Percentiles rank a stretch among this genome's conserved stretches.
Conservation (phyloP, 2,113 vertebrate genomes). For the Scopus umbretta region DNA sequence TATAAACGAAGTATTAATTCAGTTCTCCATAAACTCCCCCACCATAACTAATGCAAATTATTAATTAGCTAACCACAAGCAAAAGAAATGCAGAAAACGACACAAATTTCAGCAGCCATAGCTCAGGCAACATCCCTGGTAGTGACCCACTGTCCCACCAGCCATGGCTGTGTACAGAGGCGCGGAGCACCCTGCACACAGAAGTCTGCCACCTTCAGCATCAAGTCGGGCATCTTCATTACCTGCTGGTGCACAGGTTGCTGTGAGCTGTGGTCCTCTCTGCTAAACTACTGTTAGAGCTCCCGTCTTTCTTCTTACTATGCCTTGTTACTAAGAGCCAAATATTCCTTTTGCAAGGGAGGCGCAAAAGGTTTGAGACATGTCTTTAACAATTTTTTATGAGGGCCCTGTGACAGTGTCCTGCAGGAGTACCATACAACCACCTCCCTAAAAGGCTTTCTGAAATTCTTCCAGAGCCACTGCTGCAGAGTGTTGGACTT, state of each 20-base stretch:
- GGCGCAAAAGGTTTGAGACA: neutral
- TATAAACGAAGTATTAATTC: constrained; percentile 20
- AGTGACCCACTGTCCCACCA: rapidly evolving
- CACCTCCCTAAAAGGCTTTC: neutral
- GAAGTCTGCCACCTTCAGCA: neutral
- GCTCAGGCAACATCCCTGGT: neutral
- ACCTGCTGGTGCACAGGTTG: neutral
- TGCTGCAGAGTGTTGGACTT: neutral
- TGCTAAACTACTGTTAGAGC: neutral
- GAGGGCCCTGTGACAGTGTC: neutral
- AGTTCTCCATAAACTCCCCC: neutral
- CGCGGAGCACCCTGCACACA: neutral
- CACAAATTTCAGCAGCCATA: neutral
- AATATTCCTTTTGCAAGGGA: neutral
- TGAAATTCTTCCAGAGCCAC: neutral
- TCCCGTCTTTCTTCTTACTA: neutral
- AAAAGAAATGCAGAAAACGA: neutral
- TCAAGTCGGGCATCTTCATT: too few species aligned
- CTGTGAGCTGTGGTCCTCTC: neutral
- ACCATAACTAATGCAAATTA: neutral
- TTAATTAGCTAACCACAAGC: neutral
- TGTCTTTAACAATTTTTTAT: neutral
- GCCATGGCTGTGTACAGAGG: too few species aligned
- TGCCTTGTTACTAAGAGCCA: neutral
- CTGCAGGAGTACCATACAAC: neutral